These are phyloP conservation scores for Agrochola litura DNA, from an alignment of 2,888 invertebrate species.

Conservation along the genomic window DNA sequence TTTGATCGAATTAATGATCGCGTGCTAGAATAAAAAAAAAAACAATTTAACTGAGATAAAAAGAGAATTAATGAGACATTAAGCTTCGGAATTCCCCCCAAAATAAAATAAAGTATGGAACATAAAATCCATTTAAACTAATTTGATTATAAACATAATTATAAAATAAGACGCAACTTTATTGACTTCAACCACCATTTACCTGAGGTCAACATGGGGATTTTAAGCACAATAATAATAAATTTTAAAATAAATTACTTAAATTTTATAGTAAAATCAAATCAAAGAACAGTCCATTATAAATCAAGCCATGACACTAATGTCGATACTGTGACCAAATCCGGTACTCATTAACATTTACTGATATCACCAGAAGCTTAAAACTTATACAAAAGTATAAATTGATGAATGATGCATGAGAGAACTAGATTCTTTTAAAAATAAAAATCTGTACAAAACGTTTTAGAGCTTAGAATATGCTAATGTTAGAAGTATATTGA, in stretches of 20 bases:
- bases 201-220: slow-evolving; percentile 45
- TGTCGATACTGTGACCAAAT: slow-evolving; percentile 78
- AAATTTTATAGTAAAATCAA: slow-evolving; percentile 67
- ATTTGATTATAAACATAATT: slow-evolving; percentile 47
- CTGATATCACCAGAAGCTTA: slow-evolving; percentile 86
- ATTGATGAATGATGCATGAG: slow-evolving; percentile 87
- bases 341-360: slow-evolving; percentile 84
- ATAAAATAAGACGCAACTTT: slow-evolving; percentile 47
- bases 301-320: slow-evolving; percentile 83
- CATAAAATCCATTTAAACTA: slow-evolving; percentile 52
- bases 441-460: slow-evolving; percentile 64
- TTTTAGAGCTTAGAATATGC: slow-evolving; percentile 56
- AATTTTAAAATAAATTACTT: slow-evolving; percentile 65
- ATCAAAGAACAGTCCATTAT: slow-evolving; percentile 73
- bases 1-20: not conserved
- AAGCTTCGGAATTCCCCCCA: not conserved
- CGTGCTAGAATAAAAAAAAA: too few species aligned
- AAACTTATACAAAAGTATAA: slow-evolving; percentile 80
- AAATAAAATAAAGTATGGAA: slow-evolving; percentile 29
- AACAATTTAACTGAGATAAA: not conserved
- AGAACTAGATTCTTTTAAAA: slow-evolving; percentile 53
- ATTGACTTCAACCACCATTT: slow-evolving; percentile 43
- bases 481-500: slow-evolving; percentile 44
- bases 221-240: slow-evolving; percentile 68
- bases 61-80: not conserved